Evolutionary conservation across 2,888 invertebrate genomes (phyloP).

Genomic region (Cephus spinipes): DNA sequence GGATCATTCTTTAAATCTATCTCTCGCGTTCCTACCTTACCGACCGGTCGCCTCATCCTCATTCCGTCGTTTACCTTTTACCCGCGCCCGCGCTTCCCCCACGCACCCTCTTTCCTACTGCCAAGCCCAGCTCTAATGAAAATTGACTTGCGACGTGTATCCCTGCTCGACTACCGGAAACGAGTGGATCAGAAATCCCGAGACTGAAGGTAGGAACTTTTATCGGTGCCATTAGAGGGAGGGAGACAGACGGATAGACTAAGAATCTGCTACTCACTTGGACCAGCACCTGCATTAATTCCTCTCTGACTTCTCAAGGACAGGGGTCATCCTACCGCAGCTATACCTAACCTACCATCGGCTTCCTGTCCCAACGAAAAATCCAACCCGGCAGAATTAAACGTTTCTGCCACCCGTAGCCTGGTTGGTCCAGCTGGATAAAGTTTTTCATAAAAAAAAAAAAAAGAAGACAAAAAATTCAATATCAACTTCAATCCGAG

Average conservation of each 20-base stretch:
- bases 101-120: slow-evolving; percentile 4
- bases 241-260: background rate
- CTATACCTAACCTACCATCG: background rate
- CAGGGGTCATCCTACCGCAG: background rate
- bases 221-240: slow-evolving; percentile 10
- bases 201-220: background rate
- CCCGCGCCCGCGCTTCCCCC: slow-evolving; percentile 10
- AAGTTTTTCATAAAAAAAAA: slow-evolving; percentile 5
- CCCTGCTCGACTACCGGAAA: background rate
- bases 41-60: slow-evolving; percentile 30
- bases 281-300: background rate
- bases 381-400: background rate
- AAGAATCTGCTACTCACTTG: background rate
- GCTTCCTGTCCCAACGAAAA: background rate
- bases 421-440: background rate
- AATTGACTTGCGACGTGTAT: slow-evolving; percentile 43
- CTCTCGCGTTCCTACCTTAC: slow-evolving; percentile 29
- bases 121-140: slow-evolving; percentile 49
- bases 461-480: slow-evolving; percentile 33
- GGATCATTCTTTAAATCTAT: slow-evolving; percentile 17
- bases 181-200: background rate
- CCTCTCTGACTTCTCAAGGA: background rate
- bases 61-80: slow-evolving; percentile 21
- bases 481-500: slow-evolving; percentile 49
- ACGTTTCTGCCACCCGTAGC: background rate